These are phyloP conservation scores for Pammene fasciana DNA, from an alignment of 2,888 invertebrate species.

Conservation along the genomic window DNA sequence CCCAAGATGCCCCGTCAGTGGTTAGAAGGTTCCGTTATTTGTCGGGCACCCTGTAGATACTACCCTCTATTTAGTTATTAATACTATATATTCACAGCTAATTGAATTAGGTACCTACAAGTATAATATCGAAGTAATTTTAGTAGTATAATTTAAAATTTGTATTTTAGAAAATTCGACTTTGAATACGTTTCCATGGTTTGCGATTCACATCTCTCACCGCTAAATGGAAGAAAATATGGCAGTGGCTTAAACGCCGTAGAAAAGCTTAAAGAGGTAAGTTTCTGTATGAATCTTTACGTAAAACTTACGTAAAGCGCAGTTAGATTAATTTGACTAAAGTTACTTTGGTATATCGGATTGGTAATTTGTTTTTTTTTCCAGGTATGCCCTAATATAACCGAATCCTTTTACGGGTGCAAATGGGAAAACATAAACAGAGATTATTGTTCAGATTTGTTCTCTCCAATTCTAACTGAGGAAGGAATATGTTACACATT, in stretches of 20 bases:
- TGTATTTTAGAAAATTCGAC: slow-evolving; percentile 66
- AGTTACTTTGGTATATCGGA: too few relatives aligned
- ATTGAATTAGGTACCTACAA: too few relatives aligned
- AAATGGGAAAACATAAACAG: slow-evolving; percentile 82
- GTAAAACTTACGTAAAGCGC: too few relatives aligned
- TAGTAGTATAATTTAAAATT: too few relatives aligned
- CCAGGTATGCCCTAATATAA: slow-evolving; percentile 77
- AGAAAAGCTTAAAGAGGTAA: slow-evolving; percentile 82
- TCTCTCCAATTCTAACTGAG: slow-evolving; percentile 86
- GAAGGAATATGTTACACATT: slow-evolving; percentile 89
- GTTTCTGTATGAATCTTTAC: too few relatives aligned
- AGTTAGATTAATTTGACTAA: too few relatives aligned
- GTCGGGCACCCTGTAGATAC: too few relatives aligned
- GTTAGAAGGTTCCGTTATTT: too few relatives aligned
- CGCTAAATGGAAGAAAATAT: slow-evolving; percentile 72
- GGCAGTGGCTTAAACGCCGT: slow-evolving; percentile 73
- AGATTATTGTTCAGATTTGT: slow-evolving; percentile 81
- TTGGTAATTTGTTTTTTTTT: background rate
- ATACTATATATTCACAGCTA: too few relatives aligned
- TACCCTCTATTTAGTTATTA: too few relatives aligned
- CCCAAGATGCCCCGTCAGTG: too few relatives aligned
- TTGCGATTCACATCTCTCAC: slow-evolving; percentile 84
- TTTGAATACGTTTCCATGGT: slow-evolving; percentile 82
- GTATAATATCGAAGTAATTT: too few relatives aligned
- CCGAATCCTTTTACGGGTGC: slow-evolving; percentile 82